Evolutionary conservation across 1,140 invertebrate species (phyloP), one percentile per base, ranked within the genome.

Genomic region (Achatina immaculata): DNA sequence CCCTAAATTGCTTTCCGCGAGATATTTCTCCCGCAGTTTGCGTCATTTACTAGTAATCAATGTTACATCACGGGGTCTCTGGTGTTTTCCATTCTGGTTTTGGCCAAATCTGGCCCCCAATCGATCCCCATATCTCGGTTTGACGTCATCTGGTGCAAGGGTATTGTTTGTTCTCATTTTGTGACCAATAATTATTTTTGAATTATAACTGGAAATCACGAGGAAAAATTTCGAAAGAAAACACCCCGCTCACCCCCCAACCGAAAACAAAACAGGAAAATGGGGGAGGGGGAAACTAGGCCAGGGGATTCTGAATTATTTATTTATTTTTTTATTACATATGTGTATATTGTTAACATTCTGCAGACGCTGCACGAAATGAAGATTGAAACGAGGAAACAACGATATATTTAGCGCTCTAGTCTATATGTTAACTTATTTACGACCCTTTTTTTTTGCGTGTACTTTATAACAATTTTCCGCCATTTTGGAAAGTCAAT

Each of bases 1-100:
- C 58, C 58, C 58, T 62, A 62, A 62, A 62, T 62, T 62, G 58
- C 58, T 62, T 48, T 62, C 6, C 58, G n/a, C 4, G 58, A 62
- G 28, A 14, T 62, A 62, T 62, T 62, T 62, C 58, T 31, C 58
- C n/a, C 4, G 31, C 48, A 31, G 58, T 28, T 16, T 62, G 58
- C 58, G 58, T 62, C 58, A 62, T 62, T 2, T 34, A 34, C n/a
- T 11, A n/a, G 58, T 62, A 62, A 62, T 62, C 58, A 62, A 62
- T 62, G 58, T 62, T 62, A 62, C 28, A 28, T 6, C 58, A 31
- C 19, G 31, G n/a, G n/a, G 58, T n/a, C n/a, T 11, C 28, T n/a
- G 58, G 58, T 62, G 58, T 62, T 62, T 62, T 62, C 58, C 58
- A 62, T 62, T 62, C 58, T 62, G 2, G 28, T 4, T 28, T n/a